These are phyloP conservation scores for Phyto melanocephala DNA, from an alignment of 2,888 invertebrate genomes.

Conservation along the genomic window DNA sequence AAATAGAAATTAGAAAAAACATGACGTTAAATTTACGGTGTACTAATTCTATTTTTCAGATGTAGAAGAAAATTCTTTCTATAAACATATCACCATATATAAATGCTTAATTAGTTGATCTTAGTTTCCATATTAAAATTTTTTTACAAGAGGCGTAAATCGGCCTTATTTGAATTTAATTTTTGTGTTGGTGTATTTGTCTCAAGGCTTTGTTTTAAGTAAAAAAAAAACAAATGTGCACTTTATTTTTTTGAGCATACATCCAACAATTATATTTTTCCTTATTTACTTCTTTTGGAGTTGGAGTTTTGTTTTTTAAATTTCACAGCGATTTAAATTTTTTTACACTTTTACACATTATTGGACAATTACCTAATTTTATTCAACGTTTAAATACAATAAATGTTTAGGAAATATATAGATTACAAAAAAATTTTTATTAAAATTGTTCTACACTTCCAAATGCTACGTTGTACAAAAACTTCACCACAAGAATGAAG, in stretches of 20 bases:
- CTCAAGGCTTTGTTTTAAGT: slow-evolving; percentile 61
- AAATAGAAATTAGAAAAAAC: slow-evolving; percentile 25
- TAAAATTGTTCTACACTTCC: slow-evolving; percentile 35
- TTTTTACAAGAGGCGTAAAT: slow-evolving; percentile 67
- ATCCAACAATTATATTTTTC: not conserved
- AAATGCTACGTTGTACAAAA: slow-evolving; percentile 54
- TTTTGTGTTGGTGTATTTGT: slow-evolving; percentile 63
- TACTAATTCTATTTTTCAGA: slow-evolving; percentile 35
- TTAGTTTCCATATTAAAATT: slow-evolving; percentile 37
- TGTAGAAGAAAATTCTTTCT: no score
- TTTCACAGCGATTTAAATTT: slow-evolving; percentile 13
- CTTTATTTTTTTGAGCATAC: slow-evolving; percentile 40
- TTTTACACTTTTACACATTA: not conserved
- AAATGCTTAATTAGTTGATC: slow-evolving; percentile 20
- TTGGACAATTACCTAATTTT: slow-evolving; percentile 51
- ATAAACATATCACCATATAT: no score
- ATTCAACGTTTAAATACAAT: slow-evolving; percentile 13
- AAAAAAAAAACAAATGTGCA: slow-evolving; percentile 45
- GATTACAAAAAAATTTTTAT: slow-evolving; percentile 27
- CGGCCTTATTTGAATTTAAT: slow-evolving; percentile 51
- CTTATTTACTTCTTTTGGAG: not conserved
- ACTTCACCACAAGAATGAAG: slow-evolving; percentile 35
- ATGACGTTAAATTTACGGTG: slow-evolving; percentile 61
- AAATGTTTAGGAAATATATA: slow-evolving; percentile 23
- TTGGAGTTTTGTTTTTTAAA: not conserved